These are phyloP conservation scores for Uria lomvia DNA, from an alignment of 2,113 vertebrate genomes.

Conservation along the genomic window DNA sequence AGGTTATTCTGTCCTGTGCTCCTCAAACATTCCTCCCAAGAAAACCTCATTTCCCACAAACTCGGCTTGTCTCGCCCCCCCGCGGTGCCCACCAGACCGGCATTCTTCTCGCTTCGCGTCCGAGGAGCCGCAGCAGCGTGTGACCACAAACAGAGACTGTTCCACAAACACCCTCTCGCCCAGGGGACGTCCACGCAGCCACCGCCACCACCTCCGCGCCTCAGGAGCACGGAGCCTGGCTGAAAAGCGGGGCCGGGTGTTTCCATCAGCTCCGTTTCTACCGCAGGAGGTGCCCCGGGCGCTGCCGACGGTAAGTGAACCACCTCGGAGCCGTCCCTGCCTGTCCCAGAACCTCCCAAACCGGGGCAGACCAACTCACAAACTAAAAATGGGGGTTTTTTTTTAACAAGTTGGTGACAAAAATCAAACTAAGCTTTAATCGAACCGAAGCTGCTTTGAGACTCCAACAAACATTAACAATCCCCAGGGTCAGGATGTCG, in stretches of 20 bases:
- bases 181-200: too few species aligned
- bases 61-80: too few species aligned
- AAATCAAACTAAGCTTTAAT: not conserved
- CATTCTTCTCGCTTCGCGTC: not conserved
- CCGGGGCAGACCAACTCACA: not conserved
- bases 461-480: not conserved
- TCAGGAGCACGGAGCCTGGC: not conserved
- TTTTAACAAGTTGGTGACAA: not conserved
- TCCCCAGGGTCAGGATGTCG: not conserved
- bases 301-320: not conserved
- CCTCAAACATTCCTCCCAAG: not conserved
- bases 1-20: too few species aligned
- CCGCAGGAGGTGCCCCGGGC: fast-evolving
- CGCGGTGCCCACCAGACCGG: too few species aligned
- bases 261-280: not conserved
- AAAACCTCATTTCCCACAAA: not conserved
- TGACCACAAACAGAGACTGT: too few species aligned
- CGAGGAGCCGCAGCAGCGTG: fast-evolving
- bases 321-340: not conserved
- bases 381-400: not conserved
- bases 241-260: fast-evolving
- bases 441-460: not conserved
- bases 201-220: fast-evolving
- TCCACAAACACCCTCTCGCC: fast-evolving
- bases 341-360: not conserved